Conservation (phyloP, 2,888 invertebrate genomes). For the Ptilodon capucinus region DNA sequence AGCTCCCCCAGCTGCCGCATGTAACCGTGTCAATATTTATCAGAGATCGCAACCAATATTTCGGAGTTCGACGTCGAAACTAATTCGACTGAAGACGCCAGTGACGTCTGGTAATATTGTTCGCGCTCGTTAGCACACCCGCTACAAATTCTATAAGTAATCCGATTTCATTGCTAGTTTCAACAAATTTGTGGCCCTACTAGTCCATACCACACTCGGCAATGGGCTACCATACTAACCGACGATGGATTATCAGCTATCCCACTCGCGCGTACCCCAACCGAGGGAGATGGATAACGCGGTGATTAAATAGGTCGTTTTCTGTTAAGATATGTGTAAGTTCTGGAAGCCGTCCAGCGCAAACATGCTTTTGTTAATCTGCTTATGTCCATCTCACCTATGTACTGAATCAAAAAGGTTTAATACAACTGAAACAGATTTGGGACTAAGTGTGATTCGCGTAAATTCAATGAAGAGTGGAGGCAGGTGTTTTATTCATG, state of each 20-base stretch:
- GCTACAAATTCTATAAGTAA: slow-evolving; percentile 62
- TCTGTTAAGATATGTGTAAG: slow-evolving; percentile 48
- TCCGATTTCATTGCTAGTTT: slow-evolving; percentile 75
- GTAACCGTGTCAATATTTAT: slow-evolving; percentile 26
- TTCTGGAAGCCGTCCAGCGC: slow-evolving; percentile 40
- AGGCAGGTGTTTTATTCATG: slow-evolving; percentile 48
- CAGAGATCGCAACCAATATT: slow-evolving; percentile 35
- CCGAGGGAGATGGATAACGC: slow-evolving; percentile 36
- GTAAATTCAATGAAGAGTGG: slow-evolving; percentile 47
- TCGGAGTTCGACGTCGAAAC: slow-evolving; percentile 43
- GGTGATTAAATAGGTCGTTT: slow-evolving; percentile 53
- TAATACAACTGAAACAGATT: slow-evolving; percentile 44
- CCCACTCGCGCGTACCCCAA: slow-evolving; percentile 35
- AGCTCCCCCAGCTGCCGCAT: neutral
- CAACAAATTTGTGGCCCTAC: slow-evolving; percentile 77
- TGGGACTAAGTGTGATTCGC: slow-evolving; percentile 42
- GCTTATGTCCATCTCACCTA: slow-evolving; percentile 38
- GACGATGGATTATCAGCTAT: slow-evolving; percentile 51
- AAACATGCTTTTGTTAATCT: slow-evolving; percentile 49
- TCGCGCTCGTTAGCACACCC: slow-evolving; percentile 67
- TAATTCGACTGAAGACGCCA: slow-evolving; percentile 52
- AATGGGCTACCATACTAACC: slow-evolving; percentile 44
- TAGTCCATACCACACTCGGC: slow-evolving; percentile 51
- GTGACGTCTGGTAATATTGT: slow-evolving; percentile 62
- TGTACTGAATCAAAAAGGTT: slow-evolving; percentile 36